Evolutionary conservation across 92 coral and sea anemone species (phyloP).

Genomic region (Diadumene lineata): DNA sequence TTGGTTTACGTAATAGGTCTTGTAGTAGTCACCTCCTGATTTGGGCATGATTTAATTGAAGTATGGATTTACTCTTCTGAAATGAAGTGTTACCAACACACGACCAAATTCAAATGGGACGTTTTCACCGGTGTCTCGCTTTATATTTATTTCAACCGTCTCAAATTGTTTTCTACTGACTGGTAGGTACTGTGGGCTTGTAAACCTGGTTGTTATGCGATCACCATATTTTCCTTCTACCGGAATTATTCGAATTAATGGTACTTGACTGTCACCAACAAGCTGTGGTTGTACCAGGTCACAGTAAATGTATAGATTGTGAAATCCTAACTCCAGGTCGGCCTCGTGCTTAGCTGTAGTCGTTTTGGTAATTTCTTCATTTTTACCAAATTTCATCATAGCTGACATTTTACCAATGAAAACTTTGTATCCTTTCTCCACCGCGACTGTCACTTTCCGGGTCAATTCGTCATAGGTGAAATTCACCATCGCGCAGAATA

Average conservation of each 20-base stretch:
- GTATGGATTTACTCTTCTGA: constrained; percentile 36
- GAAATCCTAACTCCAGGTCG: constrained; percentile 27
- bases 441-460: constrained; percentile 29
- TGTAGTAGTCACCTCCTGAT: no score
- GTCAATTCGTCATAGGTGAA: constrained; percentile 22
- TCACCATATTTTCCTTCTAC: constrained; percentile 47
- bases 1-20: constrained; percentile 31
- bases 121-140: constrained; percentile 47
- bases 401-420: not conserved
- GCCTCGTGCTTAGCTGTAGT: constrained; percentile 39
- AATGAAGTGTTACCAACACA: constrained; percentile 45
- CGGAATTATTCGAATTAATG: constrained; percentile 45
- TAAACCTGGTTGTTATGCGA: constrained; percentile 19
- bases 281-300: constrained; percentile 45
- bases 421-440: constrained; percentile 7
- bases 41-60: no score
- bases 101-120: constrained; percentile 60
- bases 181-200: constrained; percentile 54
- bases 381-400: constrained; percentile 24
- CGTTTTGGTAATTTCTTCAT: not conserved
- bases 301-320: constrained; percentile 40
- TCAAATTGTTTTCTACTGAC: constrained; percentile 59
- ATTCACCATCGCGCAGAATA: no score
- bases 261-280: constrained; percentile 52
- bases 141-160: constrained; percentile 56